Evolutionary conservation across 2,888 invertebrate genomes (phyloP), one percentile per base, ranked within the genome.

Genomic region (Lochmaea crataegi): DNA sequence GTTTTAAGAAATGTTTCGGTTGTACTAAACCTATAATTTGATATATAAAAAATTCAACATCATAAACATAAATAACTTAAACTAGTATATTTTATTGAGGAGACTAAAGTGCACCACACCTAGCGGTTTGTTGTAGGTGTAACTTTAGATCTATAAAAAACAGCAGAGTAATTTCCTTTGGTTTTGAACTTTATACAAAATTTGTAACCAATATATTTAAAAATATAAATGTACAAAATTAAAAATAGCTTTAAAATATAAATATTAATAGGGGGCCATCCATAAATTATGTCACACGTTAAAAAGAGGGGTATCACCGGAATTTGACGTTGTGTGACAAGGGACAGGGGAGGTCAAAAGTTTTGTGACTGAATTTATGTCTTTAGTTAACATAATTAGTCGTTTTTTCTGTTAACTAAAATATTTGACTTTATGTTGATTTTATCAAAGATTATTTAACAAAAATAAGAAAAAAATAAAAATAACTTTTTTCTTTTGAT

Each of bases 161-260:
- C 7, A n/a, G n/a, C n/a, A 48, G 14, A n/a, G 5, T 48, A 14
- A n/a, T 48, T 14, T 48, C 48, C 5, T 48, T 48, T 48, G 48
- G 48, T 48, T 48, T 48, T 1, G 7, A 38, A 38, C 32, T 38
- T 38, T 38, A n/a, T 48, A 48, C 48, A 48, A 48, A 48, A 48
- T 48, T 48, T n/a, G n/a, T 48, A n/a, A 6, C 48, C 14, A n/a
- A 48, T 48, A 48, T 48, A 48, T 48, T 48, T 48, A 48, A 48
- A 48, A 48, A 48, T n/a, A 48, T 48, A 48, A 48, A 48, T 48
- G 5, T 48, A 48, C 48, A 48, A 48, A 48, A 48, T 48, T 48
- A 48, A 48, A 48, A 48, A n/a, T 48, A 48, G n/a, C 48, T n/a
- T 14, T 48, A 48, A 66, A 12, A 14, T 53, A 42, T 45, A 32